These are phyloP conservation scores for Gasterosteus nipponicus DNA, from an alignment of 2,113 vertebrate genomes.

Conservation along the genomic window DNA sequence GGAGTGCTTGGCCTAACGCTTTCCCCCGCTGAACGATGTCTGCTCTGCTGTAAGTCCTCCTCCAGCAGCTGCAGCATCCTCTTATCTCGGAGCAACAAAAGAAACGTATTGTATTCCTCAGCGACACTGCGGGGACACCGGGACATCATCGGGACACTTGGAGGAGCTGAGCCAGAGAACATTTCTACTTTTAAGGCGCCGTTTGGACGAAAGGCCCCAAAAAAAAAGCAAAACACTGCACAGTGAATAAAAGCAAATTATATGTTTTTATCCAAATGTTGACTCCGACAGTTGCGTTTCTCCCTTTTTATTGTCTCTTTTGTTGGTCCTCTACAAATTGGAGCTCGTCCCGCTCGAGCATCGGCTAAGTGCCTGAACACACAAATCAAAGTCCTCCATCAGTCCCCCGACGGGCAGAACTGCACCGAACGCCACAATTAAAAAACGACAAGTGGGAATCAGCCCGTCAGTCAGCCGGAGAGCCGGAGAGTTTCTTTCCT, in stretches of 20 bases:
- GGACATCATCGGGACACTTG: slow-evolving; percentile 14
- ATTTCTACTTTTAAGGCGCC: background rate
- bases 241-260: background rate
- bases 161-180: background rate
- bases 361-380: slow-evolving; percentile 3
- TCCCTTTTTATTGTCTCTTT: background rate
- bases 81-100: slow-evolving; percentile 60
- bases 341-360: background rate
- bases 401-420: background rate
- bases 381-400: slow-evolving; percentile 1
- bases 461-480: slow-evolving; percentile 1
- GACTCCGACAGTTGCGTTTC: background rate
- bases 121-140: slow-evolving; percentile 30
- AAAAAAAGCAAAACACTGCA: background rate
- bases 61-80: slow-evolving; percentile 46
- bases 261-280: background rate
- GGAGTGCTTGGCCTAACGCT: slow-evolving; percentile 44
- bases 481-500: background rate
- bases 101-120: background rate
- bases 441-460: slow-evolving; percentile 4
- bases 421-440: background rate
- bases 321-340: background rate
- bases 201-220: background rate
- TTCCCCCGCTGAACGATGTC: slow-evolving; percentile 43
- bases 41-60: slow-evolving; percentile 44